Evolutionary conservation across 2,888 invertebrate genomes (phyloP), one percentile per base, ranked within the genome.

Genomic region (Apodemia mormo): DNA sequence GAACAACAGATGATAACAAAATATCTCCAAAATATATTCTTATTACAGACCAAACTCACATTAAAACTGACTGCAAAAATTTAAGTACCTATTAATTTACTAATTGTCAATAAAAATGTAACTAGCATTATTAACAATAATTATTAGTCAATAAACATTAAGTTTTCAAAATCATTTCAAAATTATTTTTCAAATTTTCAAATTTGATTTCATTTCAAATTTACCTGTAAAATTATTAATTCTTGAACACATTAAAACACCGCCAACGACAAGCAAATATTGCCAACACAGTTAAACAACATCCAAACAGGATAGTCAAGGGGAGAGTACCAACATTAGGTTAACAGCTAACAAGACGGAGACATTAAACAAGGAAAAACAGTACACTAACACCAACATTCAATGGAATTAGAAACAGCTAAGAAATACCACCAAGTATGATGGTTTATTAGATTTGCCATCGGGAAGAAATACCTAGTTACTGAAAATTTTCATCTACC

Each of bases 261-360:
- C 6, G 29, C 33, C 29, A 58, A 58, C 12, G 30, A 58, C 2
- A 58, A 58, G 58, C 58, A 29, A 49, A 30, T 33, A 58, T 58
- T 58, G 30, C 61, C 61, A 61, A 61, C 33, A 61, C 61, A 61
- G 29, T 61, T 37, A 61, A 37, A 61, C 61, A 61, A 61, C 61
- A 61, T 61, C 61, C 61, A 61, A 61, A 61, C 33, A 61, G 61
- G 37, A 61, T 61, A 33, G 7, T 33, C 61, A 61, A 37, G 33
- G 61, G 61, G 40, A 43, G 29, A 65, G 12, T 56, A 65, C 69
- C 69, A 56, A 54, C 40, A 65, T 54, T 14, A 2, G 70, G 71
- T 71, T 68, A 74, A 73, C 74, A 74, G 45, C 74, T 71, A 74
- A 58, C 33, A 61, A 61, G 14, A 61, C 37, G 45, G 52, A 58